Evolutionary conservation across 2,888 invertebrate species (phyloP).

Genomic region (Eristalis arbustorum): DNA sequence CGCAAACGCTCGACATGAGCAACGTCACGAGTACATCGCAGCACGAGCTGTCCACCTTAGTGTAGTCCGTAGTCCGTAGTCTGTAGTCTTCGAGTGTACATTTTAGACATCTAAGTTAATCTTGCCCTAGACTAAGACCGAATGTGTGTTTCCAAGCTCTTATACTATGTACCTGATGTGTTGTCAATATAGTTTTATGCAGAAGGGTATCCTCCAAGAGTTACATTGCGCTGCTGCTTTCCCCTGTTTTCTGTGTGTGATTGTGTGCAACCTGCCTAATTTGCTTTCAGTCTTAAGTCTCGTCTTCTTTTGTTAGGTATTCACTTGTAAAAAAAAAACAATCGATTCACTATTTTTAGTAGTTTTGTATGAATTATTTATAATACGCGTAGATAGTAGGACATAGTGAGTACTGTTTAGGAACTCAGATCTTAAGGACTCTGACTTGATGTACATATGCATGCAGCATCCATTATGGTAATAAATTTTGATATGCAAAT

Average conservation of each 20-base stretch:
- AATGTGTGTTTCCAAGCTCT: constrained; percentile 32
- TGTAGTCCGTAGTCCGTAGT: too few species aligned
- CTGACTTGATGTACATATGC: constrained; percentile 21
- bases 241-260: constrained; percentile 5
- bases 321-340: constrained; percentile 6
- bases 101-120: constrained; percentile 33
- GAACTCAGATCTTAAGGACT: background rate
- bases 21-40: constrained; percentile 84
- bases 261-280: constrained; percentile 1
- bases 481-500: constrained; percentile 22
- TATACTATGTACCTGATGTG: constrained; percentile 68
- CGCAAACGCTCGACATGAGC: constrained; percentile 83
- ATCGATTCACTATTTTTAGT: background rate
- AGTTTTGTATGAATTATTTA: background rate
- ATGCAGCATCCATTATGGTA: background rate
- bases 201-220: constrained; percentile 53
- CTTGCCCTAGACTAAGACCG: constrained; percentile 37
- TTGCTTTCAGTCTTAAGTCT: constrained; percentile 13
- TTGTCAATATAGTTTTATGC: constrained; percentile 71
- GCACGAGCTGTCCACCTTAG: constrained; percentile 86
- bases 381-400: background rate
- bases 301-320: background rate
- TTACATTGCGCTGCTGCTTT: background rate
- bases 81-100: constrained; percentile 16
- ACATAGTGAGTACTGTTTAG: background rate